A percentile compares a stretch with the other conserved stretches of the same genome.
phyloP scores from a whole-genome alignment of 1,140 invertebrate genomes.

The Heliconius melpomene region DNA sequence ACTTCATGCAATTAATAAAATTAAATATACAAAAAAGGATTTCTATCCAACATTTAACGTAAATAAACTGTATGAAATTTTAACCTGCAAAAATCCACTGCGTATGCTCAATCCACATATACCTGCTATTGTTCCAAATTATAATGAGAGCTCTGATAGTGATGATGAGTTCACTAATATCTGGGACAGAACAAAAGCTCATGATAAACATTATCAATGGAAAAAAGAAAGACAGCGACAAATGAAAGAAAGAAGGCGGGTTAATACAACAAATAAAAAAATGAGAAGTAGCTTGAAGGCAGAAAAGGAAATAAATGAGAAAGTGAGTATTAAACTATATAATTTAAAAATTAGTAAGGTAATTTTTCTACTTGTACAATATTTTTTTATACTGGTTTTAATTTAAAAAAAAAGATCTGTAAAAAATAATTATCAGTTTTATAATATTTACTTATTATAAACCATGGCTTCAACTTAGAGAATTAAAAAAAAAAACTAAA shows the following conservation, averaged over 20 bases:
- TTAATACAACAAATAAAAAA: constrained; percentile 60
- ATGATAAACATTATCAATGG: constrained; percentile 77
- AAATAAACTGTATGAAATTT: constrained; percentile 83
- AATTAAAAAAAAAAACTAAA: too few relatives aligned
- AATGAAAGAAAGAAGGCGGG: constrained; percentile 72
- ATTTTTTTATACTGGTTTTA: too few relatives aligned
- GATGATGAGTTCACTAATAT: constrained; percentile 68
- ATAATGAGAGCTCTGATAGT: constrained; percentile 64
- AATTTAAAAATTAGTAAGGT: constrained; percentile 15
- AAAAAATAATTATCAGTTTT: too few relatives aligned
- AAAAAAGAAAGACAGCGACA: constrained; percentile 70
- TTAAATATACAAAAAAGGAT: constrained; percentile 82
- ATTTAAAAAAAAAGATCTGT: too few relatives aligned
- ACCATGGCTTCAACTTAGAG: too few relatives aligned
- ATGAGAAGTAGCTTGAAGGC: constrained; percentile 48
- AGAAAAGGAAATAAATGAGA: constrained; percentile 62
- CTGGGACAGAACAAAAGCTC: constrained; percentile 74
- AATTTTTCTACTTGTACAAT: too few relatives aligned
- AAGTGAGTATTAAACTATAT: constrained; percentile 50
- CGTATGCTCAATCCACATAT: constrained; percentile 78
- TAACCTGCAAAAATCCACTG: constrained; percentile 80
- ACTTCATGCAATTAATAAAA: constrained; percentile 84
- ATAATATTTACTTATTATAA: too few relatives aligned
- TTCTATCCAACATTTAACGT: constrained; percentile 86
- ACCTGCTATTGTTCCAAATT: constrained; percentile 46